Base-by-base conservation (phyloP, 2,113 vertebrate genomes). In the Trichechus manatus region DNA sequence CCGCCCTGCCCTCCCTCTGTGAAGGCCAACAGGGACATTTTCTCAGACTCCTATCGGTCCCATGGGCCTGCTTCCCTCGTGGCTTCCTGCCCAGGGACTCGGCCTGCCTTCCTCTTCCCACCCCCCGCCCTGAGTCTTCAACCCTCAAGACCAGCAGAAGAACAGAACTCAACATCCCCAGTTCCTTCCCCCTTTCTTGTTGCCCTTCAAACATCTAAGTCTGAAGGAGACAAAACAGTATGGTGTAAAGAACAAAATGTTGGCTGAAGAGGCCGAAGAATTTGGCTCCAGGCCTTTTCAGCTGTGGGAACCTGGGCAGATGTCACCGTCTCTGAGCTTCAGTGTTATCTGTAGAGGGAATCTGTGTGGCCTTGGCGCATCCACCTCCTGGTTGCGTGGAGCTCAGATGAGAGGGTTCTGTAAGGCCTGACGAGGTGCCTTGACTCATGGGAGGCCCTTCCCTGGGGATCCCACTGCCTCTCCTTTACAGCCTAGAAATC, bases 1-100 rank as follows among this genome's bases (percentile, higher is more conserved):
- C 59, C 1, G 22, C 9, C 22, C 22, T 61, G 59, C 4, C 22
- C 9, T 61, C 7, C 59, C 59, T 61, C 59, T 22, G 59, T 61
- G 59, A 61, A 61, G 4, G 14, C 11, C 1, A 0, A n/a, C 8
- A 7, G 29, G 10, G 44, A 68, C 11, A 0, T 5, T 20, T 14
- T 8, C 50, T 23, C 4, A 0, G 15, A 20, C 10, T 36, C n/a
- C 4, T 3, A 23, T 29, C 22, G 31, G 31, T 6, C 33, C 39
- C 4, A 15, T 7, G 23, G 36, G 17, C 5, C 47, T 13, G 13
- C 27, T 61, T 77, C 14, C 47, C 36, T 70, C 44, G 70, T 7
- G 20, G 53, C 42, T 53, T 47, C 72, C 80, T 90, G 66, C 6
- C 10, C 15, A 78, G 47, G 5, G 13, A 39, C 36, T 25, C 47